phyloP scores from a whole-genome alignment of 2,113 vertebrate species.

The Gobio gobio region DNA sequence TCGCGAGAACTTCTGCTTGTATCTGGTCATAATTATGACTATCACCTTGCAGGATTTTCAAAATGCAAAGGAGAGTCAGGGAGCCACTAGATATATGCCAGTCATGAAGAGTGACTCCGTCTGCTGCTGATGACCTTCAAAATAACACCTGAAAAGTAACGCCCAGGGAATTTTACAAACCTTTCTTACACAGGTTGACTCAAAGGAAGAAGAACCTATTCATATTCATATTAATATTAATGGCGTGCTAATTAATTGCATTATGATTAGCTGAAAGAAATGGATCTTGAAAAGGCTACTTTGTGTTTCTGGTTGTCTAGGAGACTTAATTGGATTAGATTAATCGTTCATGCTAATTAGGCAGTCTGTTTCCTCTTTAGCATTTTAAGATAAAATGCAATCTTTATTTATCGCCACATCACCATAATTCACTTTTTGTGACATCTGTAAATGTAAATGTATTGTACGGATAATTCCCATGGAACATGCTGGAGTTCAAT shows the following conservation, averaged over 20 bases:
- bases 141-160: background rate
- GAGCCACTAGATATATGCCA: background rate
- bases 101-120: background rate
- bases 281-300: slow-evolving; percentile 58
- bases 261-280: slow-evolving; percentile 59
- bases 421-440: background rate
- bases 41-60: background rate
- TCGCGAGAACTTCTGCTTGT: background rate
- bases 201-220: background rate
- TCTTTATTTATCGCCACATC: background rate
- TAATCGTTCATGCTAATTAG: slow-evolving; percentile 64
- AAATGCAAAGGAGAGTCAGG: background rate
- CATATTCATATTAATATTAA: slow-evolving; percentile 52
- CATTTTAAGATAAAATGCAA: slow-evolving; percentile 12
- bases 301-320: slow-evolving; percentile 56
- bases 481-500: no score
- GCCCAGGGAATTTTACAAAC: slow-evolving; percentile 7
- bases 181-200: slow-evolving; percentile 10
- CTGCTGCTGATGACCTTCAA: slow-evolving; percentile 14
- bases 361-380: slow-evolving; percentile 48
- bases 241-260: slow-evolving; percentile 67
- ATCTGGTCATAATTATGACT: background rate
- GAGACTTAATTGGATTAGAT: slow-evolving; percentile 65
- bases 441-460: background rate
- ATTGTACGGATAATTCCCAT: background rate